phyloP scores from a whole-genome alignment of 2,888 invertebrate genomes.

The Cerceris rybyensis region DNA sequence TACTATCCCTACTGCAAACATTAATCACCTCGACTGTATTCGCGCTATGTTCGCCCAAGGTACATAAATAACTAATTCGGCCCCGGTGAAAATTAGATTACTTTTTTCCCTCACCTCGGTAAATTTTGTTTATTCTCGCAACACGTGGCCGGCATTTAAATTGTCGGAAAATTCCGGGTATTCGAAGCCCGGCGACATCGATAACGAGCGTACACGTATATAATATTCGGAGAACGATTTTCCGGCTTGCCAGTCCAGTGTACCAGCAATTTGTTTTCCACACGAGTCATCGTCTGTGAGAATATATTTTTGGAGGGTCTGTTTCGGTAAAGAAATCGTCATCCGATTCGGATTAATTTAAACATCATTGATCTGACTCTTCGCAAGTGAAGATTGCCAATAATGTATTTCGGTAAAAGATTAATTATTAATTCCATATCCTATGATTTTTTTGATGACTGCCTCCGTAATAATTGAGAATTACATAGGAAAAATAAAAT shows the following conservation, averaged over 20 bases:
- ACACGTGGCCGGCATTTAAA: constrained; percentile 37
- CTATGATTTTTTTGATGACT: too few relatives aligned
- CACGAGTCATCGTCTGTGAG: constrained; percentile 40
- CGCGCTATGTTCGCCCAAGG: too few relatives aligned
- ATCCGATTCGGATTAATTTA: constrained; percentile 57
- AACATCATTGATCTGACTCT: constrained; percentile 18
- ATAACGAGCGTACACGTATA: constrained; percentile 34
- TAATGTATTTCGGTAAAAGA: too few relatives aligned
- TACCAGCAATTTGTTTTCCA: constrained; percentile 28
- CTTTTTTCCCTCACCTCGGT: constrained; percentile 1
- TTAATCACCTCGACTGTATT: too few relatives aligned
- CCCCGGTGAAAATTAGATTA: constrained; percentile 25
- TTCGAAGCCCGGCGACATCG: constrained; percentile 40
- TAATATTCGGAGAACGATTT: constrained; percentile 27
- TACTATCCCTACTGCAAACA: too few relatives aligned
- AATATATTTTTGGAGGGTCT: constrained; percentile 37
- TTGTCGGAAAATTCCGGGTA: constrained; percentile 31
- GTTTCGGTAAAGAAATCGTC: constrained; percentile 33
- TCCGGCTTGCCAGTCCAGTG: constrained; percentile 15
- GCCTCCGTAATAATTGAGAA: too few relatives aligned
- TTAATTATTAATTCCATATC: too few relatives aligned
- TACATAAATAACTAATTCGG: too few relatives aligned
- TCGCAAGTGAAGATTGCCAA: too few relatives aligned
- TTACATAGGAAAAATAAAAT: too few relatives aligned
- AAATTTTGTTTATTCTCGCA: constrained; percentile 35